Evolutionary conservation across 2,797 vertebrate species (phyloP), one percentile per base, ranked within the genome.

Genomic region (Poecile montanus): DNA sequence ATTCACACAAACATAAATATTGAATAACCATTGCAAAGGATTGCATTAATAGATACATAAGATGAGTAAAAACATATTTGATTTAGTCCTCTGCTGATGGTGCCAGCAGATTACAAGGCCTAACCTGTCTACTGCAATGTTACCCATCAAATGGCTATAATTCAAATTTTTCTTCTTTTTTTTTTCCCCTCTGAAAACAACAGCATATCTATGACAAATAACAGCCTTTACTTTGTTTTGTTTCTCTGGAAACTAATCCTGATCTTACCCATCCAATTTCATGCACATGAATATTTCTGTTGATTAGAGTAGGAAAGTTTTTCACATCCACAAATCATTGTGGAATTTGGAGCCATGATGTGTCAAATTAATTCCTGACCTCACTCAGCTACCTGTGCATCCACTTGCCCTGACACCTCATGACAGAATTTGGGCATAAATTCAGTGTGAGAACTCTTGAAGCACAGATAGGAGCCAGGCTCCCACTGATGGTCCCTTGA

Each of bases 41-140:
- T 95, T 89, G 95, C 94, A 88, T 91, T 94, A 94, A 94, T 84
- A 94, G 89, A 96, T 81, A 94, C 27, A 56, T 66, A 86, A 86
- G 70, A 83, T 30, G 68, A 89, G 96, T 75, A 94, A 95, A 89
- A 96, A 2, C 38, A 56, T 26, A 54, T 84, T 88, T 91, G 71
- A 94, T 91, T 96, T 95, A 93, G 88, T 88, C 29, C 40, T 96
- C 72, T 78, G 56, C 50, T 84, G 91, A 76, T 90, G 57, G 38
- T 94, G 77, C 71, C 71, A 65, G 60, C n/a, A 75, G 72, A 94
- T 96, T 95, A 90, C 79, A 96, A 93, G 86, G 84, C 50, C 86
- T 95, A 89, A 88, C 44, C 53, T 91, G 78, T 85, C 84, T 90
- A 30, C 47, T 89, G 54, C 40, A 75, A 34, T 77, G 48, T 42